Base-by-base conservation (phyloP, 2,797 vertebrate genomes). In the Chelonia mydas region DNA sequence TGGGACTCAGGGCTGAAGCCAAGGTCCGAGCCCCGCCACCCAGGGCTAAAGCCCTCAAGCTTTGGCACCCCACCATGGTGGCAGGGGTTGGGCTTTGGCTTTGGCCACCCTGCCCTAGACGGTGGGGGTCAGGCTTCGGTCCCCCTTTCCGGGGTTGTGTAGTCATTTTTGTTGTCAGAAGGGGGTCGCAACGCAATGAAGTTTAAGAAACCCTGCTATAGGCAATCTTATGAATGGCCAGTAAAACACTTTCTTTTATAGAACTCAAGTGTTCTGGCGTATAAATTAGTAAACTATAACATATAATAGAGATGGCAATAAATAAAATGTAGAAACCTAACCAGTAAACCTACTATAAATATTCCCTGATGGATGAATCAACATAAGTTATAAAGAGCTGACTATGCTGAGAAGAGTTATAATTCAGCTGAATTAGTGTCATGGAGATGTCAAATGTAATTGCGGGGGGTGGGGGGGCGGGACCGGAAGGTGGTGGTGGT, bases 401-500 rank as follows among this genome's bases (percentile, higher is more conserved):
- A 41, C 55, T 74, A 86, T 1, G 47, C 49, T 31, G 2, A 65
- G n/a, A 15, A 76, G 74, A 49, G 27, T 37, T 23, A 37, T 27
- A 77, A 49, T 49, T 77, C 13, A 47, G 45, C 27, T 31, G 74
- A 13, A 16, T 28, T 77, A 47, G 45, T 3, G 45, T 77, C 45
- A 28, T 27, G 74, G 13, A 6, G 31, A 23, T 1, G 0, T 0
- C 5, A 11, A 5, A 2, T 9, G 7, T 1, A 6, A 61, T 19
- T 41, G 41, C 41, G 5, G 41, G 41, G 5, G 41, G 5, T 41
- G 2, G 41, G 17, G 51, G 51, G 51, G 51, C 1, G 6, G 51
- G 17, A 53, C 51, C 17, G 6, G 51, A 53, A 19, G 13, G 51
- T 53, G 51, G 51, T 19, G 50, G 50, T 17, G 50, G 16, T 50